Base-by-base conservation (phyloP, 2,888 invertebrate species). In the Lissocephala sabroskyi region DNA sequence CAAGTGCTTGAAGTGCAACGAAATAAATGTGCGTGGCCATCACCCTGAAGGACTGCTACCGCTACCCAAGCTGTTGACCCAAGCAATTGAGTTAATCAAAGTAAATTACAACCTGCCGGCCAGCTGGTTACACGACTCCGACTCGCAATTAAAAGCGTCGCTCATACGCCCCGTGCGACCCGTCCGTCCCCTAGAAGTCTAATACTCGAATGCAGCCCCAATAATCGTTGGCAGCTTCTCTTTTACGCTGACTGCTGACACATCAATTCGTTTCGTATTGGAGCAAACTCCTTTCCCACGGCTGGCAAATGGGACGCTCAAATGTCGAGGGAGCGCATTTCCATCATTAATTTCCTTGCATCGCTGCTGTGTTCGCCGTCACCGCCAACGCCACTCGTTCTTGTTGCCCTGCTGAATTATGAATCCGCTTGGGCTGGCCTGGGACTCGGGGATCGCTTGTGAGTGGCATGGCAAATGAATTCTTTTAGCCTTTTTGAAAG, bases 321-420 rank as follows among this genome's bases (percentile, higher is more conserved):
- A 76, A 52, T 65, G 74, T 49, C 70, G 52, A 23, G 70, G 65
- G 74, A 76, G 45, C 54, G 61, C 60, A 63, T 65, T 74, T 63
- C 53, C 65, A 71, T 73, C 77, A 74, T 71, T 71, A 63, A 71
- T 71, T 71, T 73, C 55, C 58, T 51, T 23, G 9, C 32, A 26
- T 10, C 35, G 37, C 39, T 28, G 19, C 30, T 29, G 29, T 32
- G 32, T 19, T 45, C 28, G 33, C 7, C 23, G 23, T 23, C 23
- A 23, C 7, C 23, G 7, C 23, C 23, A 23, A 23, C 18, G 37
- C 19, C 16, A 11, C 11, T 37, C 51, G 64, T 56, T 67, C 64
- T 47, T 56, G 59, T 59, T 59, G 63, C 55, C 42, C 55, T 56
- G 63, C 56, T 71, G 73, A 73, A 67, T 73, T 73, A 68, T 76